Base-by-base conservation (phyloP, 2,113 vertebrate genomes). In the Bungarus multicinctus region DNA sequence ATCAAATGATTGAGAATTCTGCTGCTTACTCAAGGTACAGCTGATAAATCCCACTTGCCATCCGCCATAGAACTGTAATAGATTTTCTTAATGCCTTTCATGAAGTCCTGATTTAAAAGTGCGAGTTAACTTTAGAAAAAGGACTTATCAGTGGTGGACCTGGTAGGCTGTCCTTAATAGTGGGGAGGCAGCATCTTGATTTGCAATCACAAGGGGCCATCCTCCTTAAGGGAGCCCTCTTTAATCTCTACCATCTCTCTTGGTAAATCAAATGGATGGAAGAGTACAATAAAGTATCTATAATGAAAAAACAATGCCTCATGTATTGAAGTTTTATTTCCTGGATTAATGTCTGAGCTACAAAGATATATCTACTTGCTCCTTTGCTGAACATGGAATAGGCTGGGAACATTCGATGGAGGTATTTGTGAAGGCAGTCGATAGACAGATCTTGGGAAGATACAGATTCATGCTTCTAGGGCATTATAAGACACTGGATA, bases 1-100 rank as follows among this genome's bases (percentile, higher is more conserved):
- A 98, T 98, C 97, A 96, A 97, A 97, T 98, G 98, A 98, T 98
- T 98, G 98, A 98, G 97, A 98, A 97, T 97, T 97, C 97, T 97
- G 94, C 96, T 96, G 97, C 97, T 97, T 98, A 97, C 97, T 98
- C 98, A 98, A 98, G 98, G 98, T 98, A 97, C 97, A 98, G 97
- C 97, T 96, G 97, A 97, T 96, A 97, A 97, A 97, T 97, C 96
- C 93, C 88, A 93, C 95, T 97, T 96, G 97, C 96, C 97, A 98
- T 98, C 97, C 96, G 97, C 98, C 98, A 97, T 95, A 96, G 97
- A 94, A 96, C 96, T 97, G 97, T 96, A 98, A 97, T 97, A 97
- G 97, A 97, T 98, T 97, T 97, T 96, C 90, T 95, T 98, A 98
- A 98, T 97, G 97, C 96, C 97, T 97, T 98, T 98, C 98, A 97